phyloP scores from a whole-genome alignment of 2,113 vertebrate species.

The Oryzias woworae region DNA sequence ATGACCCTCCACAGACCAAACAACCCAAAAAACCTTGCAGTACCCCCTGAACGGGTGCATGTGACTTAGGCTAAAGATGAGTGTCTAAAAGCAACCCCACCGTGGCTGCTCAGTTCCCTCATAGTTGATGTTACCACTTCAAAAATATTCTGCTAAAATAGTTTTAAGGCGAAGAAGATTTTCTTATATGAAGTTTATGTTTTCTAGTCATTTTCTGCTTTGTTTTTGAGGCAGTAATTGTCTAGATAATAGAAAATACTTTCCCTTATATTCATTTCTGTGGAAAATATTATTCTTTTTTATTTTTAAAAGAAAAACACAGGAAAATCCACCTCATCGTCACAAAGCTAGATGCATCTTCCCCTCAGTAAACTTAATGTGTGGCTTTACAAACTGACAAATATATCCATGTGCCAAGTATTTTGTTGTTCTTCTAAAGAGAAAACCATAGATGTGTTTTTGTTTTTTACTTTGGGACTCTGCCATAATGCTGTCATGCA shows the following conservation, averaged over 20 bases:
- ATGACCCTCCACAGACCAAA: too few relatives aligned
- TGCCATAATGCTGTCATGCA: slow-evolving; percentile 41
- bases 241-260: slow-evolving; percentile 54
- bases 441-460: slow-evolving; percentile 62
- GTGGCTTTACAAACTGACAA: slow-evolving; percentile 54
- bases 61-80: slow-evolving; percentile 47
- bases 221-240: slow-evolving; percentile 41
- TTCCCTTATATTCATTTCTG: slow-evolving; percentile 51
- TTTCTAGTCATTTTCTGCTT: slow-evolving; percentile 49
- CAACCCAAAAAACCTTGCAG: too few relatives aligned
- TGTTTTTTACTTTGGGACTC: slow-evolving; percentile 46
- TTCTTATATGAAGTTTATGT: slow-evolving; percentile 33
- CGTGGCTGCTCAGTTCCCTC: slow-evolving; percentile 31
- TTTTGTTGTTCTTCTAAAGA: slow-evolving; percentile 64
- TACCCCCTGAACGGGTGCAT: slow-evolving; percentile 30
- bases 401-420: slow-evolving; percentile 66
- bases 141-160: slow-evolving; percentile 49
- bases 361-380: slow-evolving; percentile 57
- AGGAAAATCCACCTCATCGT: slow-evolving; percentile 36
- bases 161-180: slow-evolving; percentile 32
- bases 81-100: slow-evolving; percentile 19
- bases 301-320: slow-evolving; percentile 46
- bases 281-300: slow-evolving; percentile 49
- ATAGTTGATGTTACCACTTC: slow-evolving; percentile 66
- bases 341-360: slow-evolving; percentile 52